Conservation (phyloP, 35 echinoderm and acorn worm genomes). For the Acanthaster planci region DNA sequence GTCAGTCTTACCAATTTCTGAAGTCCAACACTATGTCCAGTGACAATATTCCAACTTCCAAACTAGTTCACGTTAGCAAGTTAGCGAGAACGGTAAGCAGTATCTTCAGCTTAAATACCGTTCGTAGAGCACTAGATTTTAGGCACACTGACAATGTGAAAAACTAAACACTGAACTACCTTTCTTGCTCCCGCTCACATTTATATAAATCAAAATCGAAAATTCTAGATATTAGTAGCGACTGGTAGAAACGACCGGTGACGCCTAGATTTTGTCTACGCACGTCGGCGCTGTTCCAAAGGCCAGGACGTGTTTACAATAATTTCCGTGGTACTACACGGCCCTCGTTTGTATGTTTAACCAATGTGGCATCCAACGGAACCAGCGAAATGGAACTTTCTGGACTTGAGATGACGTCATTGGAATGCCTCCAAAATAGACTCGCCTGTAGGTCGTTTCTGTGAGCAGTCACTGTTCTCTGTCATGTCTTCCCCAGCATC, state of each 20-base stretch:
- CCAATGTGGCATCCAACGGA: neutral
- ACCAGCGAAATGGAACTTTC: slow-evolving; percentile 21
- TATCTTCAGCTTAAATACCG: neutral
- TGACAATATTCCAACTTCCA: too few relatives aligned
- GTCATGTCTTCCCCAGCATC: too few relatives aligned
- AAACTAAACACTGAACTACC: neutral
- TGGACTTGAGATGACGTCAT: slow-evolving; percentile 3
- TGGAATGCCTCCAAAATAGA: slow-evolving; percentile 3
- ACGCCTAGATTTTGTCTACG: neutral
- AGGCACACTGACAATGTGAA: neutral
- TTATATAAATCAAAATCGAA: neutral
- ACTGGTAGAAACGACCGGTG: neutral
- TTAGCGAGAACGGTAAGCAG: neutral
- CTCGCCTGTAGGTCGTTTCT: slow-evolving; percentile 1
- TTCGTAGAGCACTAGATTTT: neutral
- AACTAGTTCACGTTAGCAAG: neutral
- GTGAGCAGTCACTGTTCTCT: too few relatives aligned
- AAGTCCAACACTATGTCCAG: too few relatives aligned
- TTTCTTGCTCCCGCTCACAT: neutral
- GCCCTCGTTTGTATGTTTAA: neutral
- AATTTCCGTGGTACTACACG: neutral
- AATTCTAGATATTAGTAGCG: neutral
- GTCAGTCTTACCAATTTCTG: too few relatives aligned
- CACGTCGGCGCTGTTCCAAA: neutral
- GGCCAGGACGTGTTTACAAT: slow-evolving; percentile 5